Evolutionary conservation across 2,113 vertebrate species (phyloP), one percentile per base, ranked within the genome.

Genomic region (Phoenicopterus ruber): DNA sequence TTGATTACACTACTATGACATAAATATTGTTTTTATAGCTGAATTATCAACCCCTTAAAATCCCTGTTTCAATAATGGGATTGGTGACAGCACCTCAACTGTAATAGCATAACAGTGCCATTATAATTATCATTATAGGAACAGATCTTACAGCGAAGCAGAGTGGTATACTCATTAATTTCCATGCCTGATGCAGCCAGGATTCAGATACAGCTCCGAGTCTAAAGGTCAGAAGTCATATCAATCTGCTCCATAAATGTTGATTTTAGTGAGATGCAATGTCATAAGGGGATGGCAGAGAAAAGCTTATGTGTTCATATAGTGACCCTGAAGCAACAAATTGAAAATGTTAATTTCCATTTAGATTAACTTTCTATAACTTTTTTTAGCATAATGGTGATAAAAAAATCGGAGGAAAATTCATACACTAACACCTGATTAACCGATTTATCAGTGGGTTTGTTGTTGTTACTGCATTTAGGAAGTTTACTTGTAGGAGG

Each of bases 301-400:
- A 78, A 87, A 93, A 94, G 14, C 32, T 66, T 71, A 31, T 10
- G 2, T 44, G n/a, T 72, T 94, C 70, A 58, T 50, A n/a, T 21
- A 34, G 42, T 97, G 91, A 98, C 97, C 95, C 97, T 82, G 85
- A 97, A 98, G 74, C 54, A 96, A 96, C 62, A 97, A 97, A 95
- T 24, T 57, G 55, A 95, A 97, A 96, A 96, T 85, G 52, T 94
- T 97, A 97, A 97, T 97, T 97, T 76, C 81, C 57, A 85, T 81
- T 97, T 96, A 95, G 86, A 94, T 96, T 95, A 95, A 94, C 49
- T 95, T 97, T 93, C 76, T 93, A 5, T 84, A 95, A 88, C 38
- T 95, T 91, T 66, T 92, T 97, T 97, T 96, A 94, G 82, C 85
- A 95, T 94, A 94, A 78, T 93, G 63, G 34, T 96, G 47, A 93